Base-by-base conservation (phyloP, 2,113 vertebrate genomes). In the Corythaeola cristata region DNA sequence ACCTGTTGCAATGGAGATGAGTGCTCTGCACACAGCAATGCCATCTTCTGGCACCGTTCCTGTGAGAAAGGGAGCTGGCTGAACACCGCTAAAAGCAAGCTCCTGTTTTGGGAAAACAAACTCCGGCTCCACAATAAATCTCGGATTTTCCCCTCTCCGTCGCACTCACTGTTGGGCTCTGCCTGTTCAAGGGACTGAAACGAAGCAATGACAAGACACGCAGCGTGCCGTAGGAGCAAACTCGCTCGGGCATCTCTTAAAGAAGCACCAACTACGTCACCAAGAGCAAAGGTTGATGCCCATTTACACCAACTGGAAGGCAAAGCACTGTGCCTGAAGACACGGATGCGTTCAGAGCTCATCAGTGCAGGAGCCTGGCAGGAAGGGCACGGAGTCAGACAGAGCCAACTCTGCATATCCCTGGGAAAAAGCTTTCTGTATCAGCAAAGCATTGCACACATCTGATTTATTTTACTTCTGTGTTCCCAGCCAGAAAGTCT, bases 21-120 rank as follows among this genome's bases (percentile, higher is more conserved):
- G 95, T 30, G 85, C 91, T 87, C 89, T 37, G 69, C 2, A 33
- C 87, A 66, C 91, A 97, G 88, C 93, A 97, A 93, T 88, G 95
- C 97, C 96, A 96, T 94, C 98, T 97, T 79, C 98, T 98, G 98
- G 97, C 97, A 96, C 87, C 79, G 94, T 68, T 98, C 96, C 97
- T 94, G 88, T 96, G 96, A 97, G 96, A 96, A 97, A 97, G 71
- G 66, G 91, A 95, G 37, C 72, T 85, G 32, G 71, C 90, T 90
- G 94, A 95, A 96, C 85, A 30, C 88, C 71, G 15, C 66, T 32
- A 53, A 63, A 95, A 93, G 81, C 93, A 84, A 94, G 72, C 83
- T 93, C 81, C 85, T 86, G 68, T 85, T 97, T 87, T 13, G 76
- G 91, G 85, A 88, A 95, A 79, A 55, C 60, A 87, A 47, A 58